A percentile compares a stretch with the other conserved stretches of the same genome.
Evolutionary conservation across 2,888 invertebrate species (phyloP).

Genomic region (Mimachlamys varia): DNA sequence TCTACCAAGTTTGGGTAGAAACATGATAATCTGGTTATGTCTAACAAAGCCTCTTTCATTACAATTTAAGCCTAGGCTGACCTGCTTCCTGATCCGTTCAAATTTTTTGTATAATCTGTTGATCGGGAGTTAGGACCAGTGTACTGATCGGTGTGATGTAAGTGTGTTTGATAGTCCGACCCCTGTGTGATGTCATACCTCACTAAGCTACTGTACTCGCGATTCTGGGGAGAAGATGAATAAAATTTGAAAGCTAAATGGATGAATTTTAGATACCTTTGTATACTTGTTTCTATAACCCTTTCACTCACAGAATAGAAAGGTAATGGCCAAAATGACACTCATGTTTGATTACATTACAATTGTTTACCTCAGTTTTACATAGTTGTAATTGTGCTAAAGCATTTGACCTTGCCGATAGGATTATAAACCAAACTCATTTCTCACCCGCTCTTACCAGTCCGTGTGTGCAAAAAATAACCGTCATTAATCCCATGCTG

Average conservation of each 20-base stretch:
- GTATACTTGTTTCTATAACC: neutral
- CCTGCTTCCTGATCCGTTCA: neutral
- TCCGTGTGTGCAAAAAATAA: conserved; percentile 6
- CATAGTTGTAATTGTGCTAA: neutral
- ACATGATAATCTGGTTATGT: too few relatives aligned
- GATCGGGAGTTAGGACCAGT: neutral
- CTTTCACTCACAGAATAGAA: neutral
- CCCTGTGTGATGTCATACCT: neutral
- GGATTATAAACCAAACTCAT: neutral
- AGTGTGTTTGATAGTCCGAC: neutral
- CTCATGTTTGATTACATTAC: neutral
- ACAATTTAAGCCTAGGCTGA: neutral
- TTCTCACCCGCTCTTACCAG: neutral
- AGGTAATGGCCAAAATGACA: neutral
- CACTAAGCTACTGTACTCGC: too few relatives aligned
- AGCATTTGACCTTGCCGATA: conserved; percentile 25
- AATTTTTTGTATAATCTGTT: neutral
- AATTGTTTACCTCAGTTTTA: neutral
- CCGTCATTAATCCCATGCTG: conserved; percentile 8
- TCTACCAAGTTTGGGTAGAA: too few relatives aligned
- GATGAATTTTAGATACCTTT: neutral
- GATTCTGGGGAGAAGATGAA: neutral
- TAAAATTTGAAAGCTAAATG: neutral
- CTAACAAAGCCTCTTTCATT: too few relatives aligned
- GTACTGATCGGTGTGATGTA: neutral